These are phyloP conservation scores for Formica exsecta DNA, from an alignment of 1,140 invertebrate genomes.

Conservation along the genomic window DNA sequence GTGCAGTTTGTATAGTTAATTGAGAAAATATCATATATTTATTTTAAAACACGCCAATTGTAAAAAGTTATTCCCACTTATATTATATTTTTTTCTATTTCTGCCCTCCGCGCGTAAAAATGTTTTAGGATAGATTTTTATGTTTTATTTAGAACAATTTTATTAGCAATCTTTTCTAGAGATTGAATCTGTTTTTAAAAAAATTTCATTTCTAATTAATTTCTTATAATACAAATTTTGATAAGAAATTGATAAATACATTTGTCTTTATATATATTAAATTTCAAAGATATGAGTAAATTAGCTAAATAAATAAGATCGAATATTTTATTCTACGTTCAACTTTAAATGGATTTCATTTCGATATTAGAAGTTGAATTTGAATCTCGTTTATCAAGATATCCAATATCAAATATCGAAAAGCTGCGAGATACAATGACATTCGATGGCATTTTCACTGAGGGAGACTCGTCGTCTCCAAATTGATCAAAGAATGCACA, in stretches of 20 bases:
- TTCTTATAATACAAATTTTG: too few relatives aligned
- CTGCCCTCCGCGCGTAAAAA: not conserved
- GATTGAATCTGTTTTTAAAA: not conserved
- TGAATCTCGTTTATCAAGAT: not conserved
- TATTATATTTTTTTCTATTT: not conserved
- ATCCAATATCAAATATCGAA: not conserved
- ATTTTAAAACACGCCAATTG: not conserved
- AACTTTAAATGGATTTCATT: not conserved
- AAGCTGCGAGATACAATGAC: not conserved
- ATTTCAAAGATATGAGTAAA: not conserved
- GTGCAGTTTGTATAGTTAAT: slow-evolving; percentile 6
- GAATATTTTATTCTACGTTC: not conserved
- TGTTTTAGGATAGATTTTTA: not conserved
- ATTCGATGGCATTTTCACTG: not conserved
- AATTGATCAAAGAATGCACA: not conserved
- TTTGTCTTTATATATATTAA: not conserved
- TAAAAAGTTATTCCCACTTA: not conserved
- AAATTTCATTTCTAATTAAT: too few relatives aligned
- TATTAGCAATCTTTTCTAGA: not conserved
- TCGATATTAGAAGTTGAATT: not conserved
- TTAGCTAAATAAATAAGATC: not conserved
- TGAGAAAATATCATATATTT: not conserved
- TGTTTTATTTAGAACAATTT: not conserved
- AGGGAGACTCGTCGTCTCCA: not conserved
- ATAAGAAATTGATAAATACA: not conserved